phyloP scores from a whole-genome alignment of 2,888 invertebrate species.

The Galerucella pusilla region DNA sequence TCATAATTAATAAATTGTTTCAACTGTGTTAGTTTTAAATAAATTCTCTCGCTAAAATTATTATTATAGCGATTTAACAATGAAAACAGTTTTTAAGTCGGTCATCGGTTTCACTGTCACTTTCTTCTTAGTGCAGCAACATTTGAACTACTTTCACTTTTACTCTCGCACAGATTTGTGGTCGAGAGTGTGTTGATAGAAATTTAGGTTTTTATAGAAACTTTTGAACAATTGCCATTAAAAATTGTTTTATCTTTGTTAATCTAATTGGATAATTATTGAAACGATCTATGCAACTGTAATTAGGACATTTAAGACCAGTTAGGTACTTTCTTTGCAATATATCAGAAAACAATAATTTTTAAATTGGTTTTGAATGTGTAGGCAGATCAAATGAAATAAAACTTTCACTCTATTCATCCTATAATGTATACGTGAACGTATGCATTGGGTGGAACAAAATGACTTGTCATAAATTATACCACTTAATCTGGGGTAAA shows the following conservation, averaged over 20 bases:
- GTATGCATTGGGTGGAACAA: no score
- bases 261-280: neutral
- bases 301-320: neutral
- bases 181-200: constrained; percentile 4
- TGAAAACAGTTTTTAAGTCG: constrained; percentile 5
- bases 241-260: constrained; percentile 10
- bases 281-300: neutral
- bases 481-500: no score
- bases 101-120: constrained; percentile 16
- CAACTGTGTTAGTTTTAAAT: neutral
- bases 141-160: constrained; percentile 16
- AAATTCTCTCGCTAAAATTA: neutral
- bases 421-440: no score
- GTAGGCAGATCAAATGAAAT: no score
- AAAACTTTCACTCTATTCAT: no score
- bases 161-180: constrained; percentile 21
- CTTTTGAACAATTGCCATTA: constrained; percentile 15
- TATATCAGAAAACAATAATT: neutral
- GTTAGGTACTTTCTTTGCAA: neutral
- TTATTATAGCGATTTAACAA: constrained; percentile 12
- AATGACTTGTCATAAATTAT: no score
- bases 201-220: constrained; percentile 13
- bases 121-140: constrained; percentile 16
- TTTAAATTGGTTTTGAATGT: no score
- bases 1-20: constrained; percentile 11